phyloP scores from a whole-genome alignment of 64 coral and sea anemone species.

The Anthopleura sola region DNA sequence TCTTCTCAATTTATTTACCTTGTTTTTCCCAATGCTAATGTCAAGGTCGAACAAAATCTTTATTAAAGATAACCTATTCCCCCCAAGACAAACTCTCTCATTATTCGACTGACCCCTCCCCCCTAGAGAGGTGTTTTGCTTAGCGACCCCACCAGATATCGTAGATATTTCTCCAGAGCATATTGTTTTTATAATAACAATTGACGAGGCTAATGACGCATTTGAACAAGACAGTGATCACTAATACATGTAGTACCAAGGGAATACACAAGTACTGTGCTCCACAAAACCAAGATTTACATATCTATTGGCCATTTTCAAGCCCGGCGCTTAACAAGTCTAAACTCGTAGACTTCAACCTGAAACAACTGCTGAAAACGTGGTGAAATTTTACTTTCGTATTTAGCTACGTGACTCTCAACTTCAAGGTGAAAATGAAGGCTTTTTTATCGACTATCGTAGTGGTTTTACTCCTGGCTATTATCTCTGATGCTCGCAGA shows the following conservation, averaged over 20 bases:
- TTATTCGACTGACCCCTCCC: not conserved
- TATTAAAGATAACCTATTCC: not conserved
- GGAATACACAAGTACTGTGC: not conserved
- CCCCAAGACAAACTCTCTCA: not conserved
- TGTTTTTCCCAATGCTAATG: constrained; percentile 2
- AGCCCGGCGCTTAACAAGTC: not conserved
- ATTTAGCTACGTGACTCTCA: not conserved
- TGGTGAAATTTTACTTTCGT: not conserved
- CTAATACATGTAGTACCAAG: not conserved
- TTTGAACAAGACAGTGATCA: not conserved
- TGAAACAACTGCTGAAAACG: not conserved
- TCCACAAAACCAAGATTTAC: not conserved
- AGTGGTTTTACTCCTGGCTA: not conserved
- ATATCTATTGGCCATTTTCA: not conserved
- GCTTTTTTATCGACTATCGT: not conserved
- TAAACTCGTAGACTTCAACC: not conserved
- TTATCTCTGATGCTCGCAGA: not conserved
- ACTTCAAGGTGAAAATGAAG: not conserved
- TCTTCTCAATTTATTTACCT: not conserved
- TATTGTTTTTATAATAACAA: constrained; percentile 1
- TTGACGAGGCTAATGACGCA: constrained; percentile 11
- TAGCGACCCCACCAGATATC: not conserved
- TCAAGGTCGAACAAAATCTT: not conserved
- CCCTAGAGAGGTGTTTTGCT: not conserved
- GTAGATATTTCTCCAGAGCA: not conserved